A percentile compares a stretch with the other conserved stretches of the same genome.
phyloP scores from a whole-genome alignment of 2,113 vertebrate species.

The Hippolais icterina region DNA sequence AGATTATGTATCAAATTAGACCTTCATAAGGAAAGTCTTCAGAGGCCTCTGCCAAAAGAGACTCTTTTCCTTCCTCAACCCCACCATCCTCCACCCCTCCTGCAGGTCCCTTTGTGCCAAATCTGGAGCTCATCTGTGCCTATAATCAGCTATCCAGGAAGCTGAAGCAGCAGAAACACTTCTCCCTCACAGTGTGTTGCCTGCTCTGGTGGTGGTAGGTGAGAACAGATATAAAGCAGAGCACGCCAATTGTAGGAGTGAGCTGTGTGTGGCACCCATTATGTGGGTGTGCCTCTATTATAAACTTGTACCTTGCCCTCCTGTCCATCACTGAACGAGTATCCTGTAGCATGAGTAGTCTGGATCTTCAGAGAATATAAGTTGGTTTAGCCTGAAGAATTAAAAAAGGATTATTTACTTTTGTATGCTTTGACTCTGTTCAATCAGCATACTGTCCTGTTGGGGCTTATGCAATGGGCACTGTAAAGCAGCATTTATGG shows the following conservation, averaged over 20 bases:
- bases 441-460: neutral
- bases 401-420: neutral
- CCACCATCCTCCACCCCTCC: too few relatives aligned
- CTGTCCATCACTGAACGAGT: neutral
- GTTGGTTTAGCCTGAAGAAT: neutral
- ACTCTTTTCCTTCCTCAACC: neutral
- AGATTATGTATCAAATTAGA: neutral
- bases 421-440: neutral
- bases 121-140: neutral
- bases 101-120: neutral
- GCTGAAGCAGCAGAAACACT: neutral
- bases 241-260: accelerated
- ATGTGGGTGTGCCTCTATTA: neutral
- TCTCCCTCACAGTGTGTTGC: neutral
- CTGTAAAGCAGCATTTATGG: neutral
- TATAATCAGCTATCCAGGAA: neutral
- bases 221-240: neutral
- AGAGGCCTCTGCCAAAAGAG: neutral
- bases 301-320: neutral
- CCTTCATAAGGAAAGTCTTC: neutral
- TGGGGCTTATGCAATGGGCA: neutral
- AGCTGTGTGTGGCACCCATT: neutral
- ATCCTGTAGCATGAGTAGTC: neutral
- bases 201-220: neutral
- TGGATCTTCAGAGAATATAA: neutral